Percentiles rank a stretch among this genome's conserved stretches.
Evolutionary conservation across 2,797 vertebrate species (phyloP).

Genomic region (Cynopterus sphinx): DNA sequence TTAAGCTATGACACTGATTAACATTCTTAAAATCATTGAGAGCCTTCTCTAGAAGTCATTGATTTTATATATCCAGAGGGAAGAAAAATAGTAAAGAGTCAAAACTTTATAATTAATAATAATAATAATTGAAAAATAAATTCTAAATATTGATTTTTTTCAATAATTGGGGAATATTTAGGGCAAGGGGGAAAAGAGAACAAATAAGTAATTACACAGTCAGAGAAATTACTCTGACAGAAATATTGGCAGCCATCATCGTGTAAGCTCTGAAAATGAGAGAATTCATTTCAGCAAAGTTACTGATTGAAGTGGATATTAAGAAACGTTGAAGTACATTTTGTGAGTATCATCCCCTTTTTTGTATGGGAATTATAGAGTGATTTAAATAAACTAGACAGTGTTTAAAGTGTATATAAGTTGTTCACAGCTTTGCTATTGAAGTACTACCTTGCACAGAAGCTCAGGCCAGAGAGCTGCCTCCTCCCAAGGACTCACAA

Average conservation of each 20-base stretch:
- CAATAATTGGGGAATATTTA: not conserved
- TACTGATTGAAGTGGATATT: not conserved
- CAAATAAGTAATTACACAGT: not conserved
- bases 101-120: not conserved
- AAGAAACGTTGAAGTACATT: not conserved
- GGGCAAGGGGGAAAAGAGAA: not conserved
- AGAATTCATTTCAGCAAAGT: slow-evolving; percentile 13
- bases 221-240: not conserved
- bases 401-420: not conserved
- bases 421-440: not conserved
- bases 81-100: not conserved
- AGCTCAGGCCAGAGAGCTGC: not conserved
- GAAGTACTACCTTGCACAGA: not conserved
- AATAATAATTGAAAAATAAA: not conserved
- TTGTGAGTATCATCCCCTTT: not conserved
- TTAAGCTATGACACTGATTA: not conserved
- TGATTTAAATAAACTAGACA: not conserved
- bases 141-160: not conserved
- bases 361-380: not conserved
- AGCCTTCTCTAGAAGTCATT: not conserved
- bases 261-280: not conserved
- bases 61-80: not conserved
- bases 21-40: not conserved
- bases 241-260: not conserved
- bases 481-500: not conserved